Evolutionary conservation across 2,113 vertebrate species (phyloP).

Genomic region (Crypturellus undulatus): DNA sequence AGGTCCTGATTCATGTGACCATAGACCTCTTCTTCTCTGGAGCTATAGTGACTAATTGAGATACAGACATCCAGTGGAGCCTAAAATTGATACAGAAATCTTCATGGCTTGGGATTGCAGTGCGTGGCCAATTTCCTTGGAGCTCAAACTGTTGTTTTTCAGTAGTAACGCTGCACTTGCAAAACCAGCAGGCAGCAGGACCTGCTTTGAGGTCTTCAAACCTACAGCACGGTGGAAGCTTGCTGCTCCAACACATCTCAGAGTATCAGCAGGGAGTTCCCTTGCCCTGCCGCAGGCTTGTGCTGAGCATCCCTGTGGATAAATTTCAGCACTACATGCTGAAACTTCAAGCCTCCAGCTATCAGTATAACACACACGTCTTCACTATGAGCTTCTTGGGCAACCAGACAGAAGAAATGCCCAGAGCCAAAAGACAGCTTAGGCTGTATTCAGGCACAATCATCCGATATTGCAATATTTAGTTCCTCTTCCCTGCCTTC

Average conservation of each 20-base stretch:
- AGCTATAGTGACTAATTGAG: not conserved
- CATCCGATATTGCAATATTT: not conserved
- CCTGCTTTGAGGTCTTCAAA: not conserved
- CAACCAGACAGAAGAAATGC: not conserved
- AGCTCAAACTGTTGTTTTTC: not conserved
- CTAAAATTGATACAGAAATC: not conserved
- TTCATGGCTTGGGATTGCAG: not conserved
- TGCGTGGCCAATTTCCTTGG: not conserved
- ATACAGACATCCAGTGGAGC: not conserved
- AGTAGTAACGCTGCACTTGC: not conserved
- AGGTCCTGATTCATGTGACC: accelerated
- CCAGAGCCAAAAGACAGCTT: not conserved
- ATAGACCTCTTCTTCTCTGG: not conserved
- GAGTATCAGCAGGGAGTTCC: not conserved
- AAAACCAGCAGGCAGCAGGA: not conserved
- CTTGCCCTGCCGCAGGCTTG: not conserved
- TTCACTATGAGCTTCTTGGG: not conserved
- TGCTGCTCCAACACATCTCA: not conserved
- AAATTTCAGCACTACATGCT: not conserved
- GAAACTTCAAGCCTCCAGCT: not conserved
- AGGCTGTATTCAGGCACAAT: not conserved
- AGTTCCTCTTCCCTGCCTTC: not conserved
- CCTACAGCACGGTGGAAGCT: not conserved
- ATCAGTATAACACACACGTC: not conserved
- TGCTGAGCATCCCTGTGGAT: not conserved